Percentiles rank a stretch among this genome's conserved stretches.
phyloP scores from a whole-genome alignment of 2,113 vertebrate species.

The Phycodurus eques region DNA sequence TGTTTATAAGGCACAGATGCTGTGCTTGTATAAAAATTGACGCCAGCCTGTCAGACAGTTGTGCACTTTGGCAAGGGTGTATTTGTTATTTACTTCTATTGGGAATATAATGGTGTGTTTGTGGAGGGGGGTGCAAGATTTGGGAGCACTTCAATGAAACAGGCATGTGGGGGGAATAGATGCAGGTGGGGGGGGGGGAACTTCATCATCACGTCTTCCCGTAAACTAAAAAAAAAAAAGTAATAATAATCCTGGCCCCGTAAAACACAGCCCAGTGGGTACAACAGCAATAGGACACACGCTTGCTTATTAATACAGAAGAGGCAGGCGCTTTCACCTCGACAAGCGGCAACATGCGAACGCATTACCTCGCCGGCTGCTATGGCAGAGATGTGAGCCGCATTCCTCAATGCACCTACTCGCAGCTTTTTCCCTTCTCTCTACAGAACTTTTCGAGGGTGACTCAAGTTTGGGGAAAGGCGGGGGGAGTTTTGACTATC shows the following conservation, averaged over 20 bases:
- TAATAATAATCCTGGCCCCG: conserved; percentile 31
- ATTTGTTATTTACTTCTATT: conserved; percentile 29
- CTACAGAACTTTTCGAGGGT: not conserved
- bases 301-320: conserved; percentile 74
- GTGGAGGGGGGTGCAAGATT: conserved; percentile 1
- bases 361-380: conserved; percentile 76
- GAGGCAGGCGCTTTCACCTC: conserved; percentile 65
- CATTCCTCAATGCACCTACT: conserved; percentile 74
- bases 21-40: conserved; percentile 58
- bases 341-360: conserved; percentile 75
- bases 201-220: conserved; percentile 64
- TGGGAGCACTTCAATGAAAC: conserved; percentile 42
- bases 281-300: conserved; percentile 66
- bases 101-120: conserved; percentile 1
- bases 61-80: conserved; percentile 22
- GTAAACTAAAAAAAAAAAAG: conserved; percentile 38
- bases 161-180: conserved; percentile 51
- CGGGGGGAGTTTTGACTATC: not conserved
- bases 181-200: conserved; percentile 21
- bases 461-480: conserved; percentile 25
- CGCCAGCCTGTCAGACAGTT: conserved; percentile 40
- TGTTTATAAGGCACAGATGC: conserved; percentile 31
- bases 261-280: conserved; percentile 60
- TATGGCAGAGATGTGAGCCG: conserved; percentile 75
- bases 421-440: not conserved